Conservation (phyloP, 1,140 invertebrate genomes). For the Epicauta chinensis region DNA sequence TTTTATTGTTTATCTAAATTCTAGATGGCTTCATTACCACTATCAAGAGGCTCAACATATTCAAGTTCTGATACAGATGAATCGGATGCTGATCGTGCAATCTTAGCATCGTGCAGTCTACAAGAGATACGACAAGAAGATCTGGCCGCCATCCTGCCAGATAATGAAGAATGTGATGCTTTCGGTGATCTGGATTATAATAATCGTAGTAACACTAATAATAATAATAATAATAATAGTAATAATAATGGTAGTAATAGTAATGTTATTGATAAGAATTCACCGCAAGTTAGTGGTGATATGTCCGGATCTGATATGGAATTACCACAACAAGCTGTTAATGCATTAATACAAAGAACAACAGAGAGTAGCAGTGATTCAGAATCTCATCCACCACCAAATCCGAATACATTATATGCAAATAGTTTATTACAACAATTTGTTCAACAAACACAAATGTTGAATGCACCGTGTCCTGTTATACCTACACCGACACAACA, state of each 20-base stretch:
- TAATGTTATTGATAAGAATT: slow-evolving; percentile 21
- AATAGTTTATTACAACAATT: slow-evolving; percentile 53
- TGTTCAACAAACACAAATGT: slow-evolving; percentile 55
- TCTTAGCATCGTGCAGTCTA: slow-evolving; percentile 37
- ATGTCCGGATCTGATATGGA: slow-evolving; percentile 64
- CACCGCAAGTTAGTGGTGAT: slow-evolving; percentile 42
- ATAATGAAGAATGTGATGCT: slow-evolving; percentile 53
- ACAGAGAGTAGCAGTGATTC: slow-evolving; percentile 56
- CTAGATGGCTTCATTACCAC: slow-evolving; percentile 38
- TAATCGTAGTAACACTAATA: slow-evolving; percentile 9
- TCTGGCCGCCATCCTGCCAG: slow-evolving; percentile 58
- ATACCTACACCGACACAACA: too few relatives aligned
- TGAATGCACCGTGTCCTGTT: slow-evolving; percentile 42
- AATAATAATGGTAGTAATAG: slow-evolving; percentile 12
- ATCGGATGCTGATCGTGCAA: slow-evolving; percentile 35
- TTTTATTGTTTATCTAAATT: slow-evolving; percentile 9
- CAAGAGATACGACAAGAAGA: slow-evolving; percentile 62
- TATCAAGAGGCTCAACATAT: slow-evolving; percentile 35
- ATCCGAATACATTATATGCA: slow-evolving; percentile 38
- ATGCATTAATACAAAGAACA: slow-evolving; percentile 60
- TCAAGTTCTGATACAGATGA: slow-evolving; percentile 39
- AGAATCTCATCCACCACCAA: slow-evolving; percentile 43
- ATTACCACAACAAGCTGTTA: slow-evolving; percentile 59
- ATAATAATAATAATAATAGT: slow-evolving; percentile 16
- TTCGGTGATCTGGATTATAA: slow-evolving; percentile 55